Conservation (phyloP, 2,888 invertebrate genomes). For the Biston betularia region DNA sequence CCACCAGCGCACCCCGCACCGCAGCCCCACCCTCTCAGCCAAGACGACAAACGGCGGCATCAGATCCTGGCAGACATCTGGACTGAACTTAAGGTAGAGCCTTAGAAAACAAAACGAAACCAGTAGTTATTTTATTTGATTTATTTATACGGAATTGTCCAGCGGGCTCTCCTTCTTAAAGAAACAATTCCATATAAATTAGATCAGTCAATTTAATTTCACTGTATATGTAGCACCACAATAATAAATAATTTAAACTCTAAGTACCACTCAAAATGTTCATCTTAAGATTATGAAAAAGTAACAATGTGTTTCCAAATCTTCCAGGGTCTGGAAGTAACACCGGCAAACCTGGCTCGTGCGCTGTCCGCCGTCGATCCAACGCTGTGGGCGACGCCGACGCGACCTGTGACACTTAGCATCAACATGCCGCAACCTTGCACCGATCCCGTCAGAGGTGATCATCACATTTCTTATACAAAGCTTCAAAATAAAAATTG, state of each 20-base stretch:
- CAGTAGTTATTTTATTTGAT: too few species aligned
- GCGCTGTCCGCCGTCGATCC: conserved; percentile 89
- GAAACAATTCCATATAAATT: too few species aligned
- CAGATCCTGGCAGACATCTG: conserved; percentile 88
- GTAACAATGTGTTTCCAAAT: not conserved
- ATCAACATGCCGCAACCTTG: conserved; percentile 88
- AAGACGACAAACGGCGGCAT: conserved; percentile 88
- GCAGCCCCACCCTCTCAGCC: conserved; percentile 84
- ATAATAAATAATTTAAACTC: not conserved
- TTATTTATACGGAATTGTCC: too few species aligned
- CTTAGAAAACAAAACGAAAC: too few species aligned
- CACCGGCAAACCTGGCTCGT: conserved; percentile 87
- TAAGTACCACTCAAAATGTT: not conserved
- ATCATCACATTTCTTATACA: conserved; percentile 19
- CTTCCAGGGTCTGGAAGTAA: conserved; percentile 86
- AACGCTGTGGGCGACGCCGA: conserved; percentile 88
- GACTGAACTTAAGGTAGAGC: conserved; percentile 86
- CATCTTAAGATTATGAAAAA: too few species aligned
- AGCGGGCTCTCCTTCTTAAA: too few species aligned
- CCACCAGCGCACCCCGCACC: conserved; percentile 73
- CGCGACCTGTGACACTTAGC: conserved; percentile 90
- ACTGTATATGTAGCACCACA: too few species aligned
- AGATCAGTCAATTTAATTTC: too few species aligned
- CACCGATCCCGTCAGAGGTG: conserved; percentile 68
- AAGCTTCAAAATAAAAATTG: too few species aligned